A percentile compares a stretch with the other conserved stretches of the same genome.
Evolutionary conservation across 1,140 invertebrate species (phyloP).

Genomic region (Drosophila kepulauana): DNA sequence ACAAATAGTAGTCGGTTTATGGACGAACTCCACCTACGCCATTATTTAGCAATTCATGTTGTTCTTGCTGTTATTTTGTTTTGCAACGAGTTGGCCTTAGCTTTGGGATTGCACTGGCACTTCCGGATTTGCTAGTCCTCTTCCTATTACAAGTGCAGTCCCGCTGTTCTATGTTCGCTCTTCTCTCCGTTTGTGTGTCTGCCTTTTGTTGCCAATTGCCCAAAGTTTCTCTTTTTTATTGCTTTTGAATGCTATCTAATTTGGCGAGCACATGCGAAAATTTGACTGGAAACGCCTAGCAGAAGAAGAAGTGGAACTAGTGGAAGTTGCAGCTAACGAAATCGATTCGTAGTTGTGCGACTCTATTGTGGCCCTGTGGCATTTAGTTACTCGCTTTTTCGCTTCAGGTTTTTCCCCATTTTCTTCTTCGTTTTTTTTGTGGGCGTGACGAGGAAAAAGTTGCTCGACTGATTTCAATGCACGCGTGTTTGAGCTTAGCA

Average conservation of each 20-base stretch:
- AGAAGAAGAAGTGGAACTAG: not conserved
- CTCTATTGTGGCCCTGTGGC: conserved; percentile 29
- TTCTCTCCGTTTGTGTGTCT: not conserved
- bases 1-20: conserved; percentile 16
- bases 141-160: not conserved
- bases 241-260: conserved; percentile 66
- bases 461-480: conserved; percentile 42
- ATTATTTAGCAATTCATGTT: conserved; percentile 9
- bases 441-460: conserved; percentile 40
- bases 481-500: conserved; percentile 62
- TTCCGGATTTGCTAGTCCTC: conserved; percentile 8
- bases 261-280: conserved; percentile 65
- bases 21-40: conserved; percentile 16
- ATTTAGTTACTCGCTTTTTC: conserved; percentile 29
- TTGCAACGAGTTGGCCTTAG: conserved; percentile 14
- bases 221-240: conserved; percentile 58
- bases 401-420: conserved; percentile 13
- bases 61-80: not conserved
- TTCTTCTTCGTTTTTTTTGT: not conserved
- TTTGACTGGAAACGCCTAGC: conserved; percentile 61
- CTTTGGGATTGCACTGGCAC: conserved; percentile 9
- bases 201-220: conserved; percentile 35
- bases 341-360: conserved; percentile 40
- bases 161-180: not conserved
- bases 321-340: conserved; percentile 25